Base-by-base conservation (phyloP, 2,797 vertebrate species). In the Sebastes paucispinis region DNA sequence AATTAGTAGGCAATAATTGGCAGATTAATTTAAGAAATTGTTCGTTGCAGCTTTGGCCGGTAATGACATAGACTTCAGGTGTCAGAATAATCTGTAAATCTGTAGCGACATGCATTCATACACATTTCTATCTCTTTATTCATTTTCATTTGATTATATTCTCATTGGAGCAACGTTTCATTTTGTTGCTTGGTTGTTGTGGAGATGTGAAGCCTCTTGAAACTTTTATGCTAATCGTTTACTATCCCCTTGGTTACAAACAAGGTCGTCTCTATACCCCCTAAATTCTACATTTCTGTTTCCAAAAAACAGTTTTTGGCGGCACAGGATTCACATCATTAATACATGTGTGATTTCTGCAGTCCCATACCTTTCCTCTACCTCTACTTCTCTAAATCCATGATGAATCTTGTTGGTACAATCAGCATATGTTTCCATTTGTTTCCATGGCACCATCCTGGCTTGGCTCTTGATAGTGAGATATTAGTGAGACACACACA, bases 391-490 rank as follows among this genome's bases (percentile, higher is more conserved):
- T 60, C 1, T 54, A 32, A 63, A 77, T 34, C 34, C 0, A 24
- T 54, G 18, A 58, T 50, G 10, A 43, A 32, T 50, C 13, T 36
- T 63, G 5, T 60, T 64, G 6, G 22, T 27, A 32, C 10, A 22
- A 32, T 54, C 8, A 1, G 50, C 13, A 55, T 60, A 29, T 86
- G 54, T 77, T 25, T 85, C 11, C 47, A 31, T 47, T 74, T 25
- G 78, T 92, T 89, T 84, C 88, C 80, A 87, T 91, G 85, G 76
- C 69, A 76, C 22, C 81, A 73, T 52, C 39, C 36, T 7, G 54
- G 84, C 82, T 88, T 78, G 62, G 69, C 59, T 79, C 39, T 86
- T 79, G 58, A 43, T 81, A 25, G 85, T 89, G 25, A 76, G 39
- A 89, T 88, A 91, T 87, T 86, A 87, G 32, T 34, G 32, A 34